phyloP scores from a whole-genome alignment of 2,888 invertebrate genomes.

The Mesorhabditis spiculigera region DNA sequence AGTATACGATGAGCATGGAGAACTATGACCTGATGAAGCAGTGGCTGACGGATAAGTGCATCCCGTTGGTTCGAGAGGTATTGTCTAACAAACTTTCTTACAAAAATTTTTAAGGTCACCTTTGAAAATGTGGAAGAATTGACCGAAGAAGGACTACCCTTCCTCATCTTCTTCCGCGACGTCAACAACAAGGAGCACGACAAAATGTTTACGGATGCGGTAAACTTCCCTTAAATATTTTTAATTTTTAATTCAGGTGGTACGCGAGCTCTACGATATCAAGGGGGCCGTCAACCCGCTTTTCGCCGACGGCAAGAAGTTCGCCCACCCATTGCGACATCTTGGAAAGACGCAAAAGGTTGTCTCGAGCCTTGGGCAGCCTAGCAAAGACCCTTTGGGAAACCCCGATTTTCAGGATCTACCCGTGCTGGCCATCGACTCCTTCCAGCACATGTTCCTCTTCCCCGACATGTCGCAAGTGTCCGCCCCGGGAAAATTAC shows the following conservation, averaged over 20 bases:
- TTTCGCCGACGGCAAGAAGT: slow-evolving; percentile 92
- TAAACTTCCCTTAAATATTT: slow-evolving; percentile 13
- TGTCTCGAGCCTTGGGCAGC: background rate
- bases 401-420: slow-evolving; percentile 68
- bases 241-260: slow-evolving; percentile 66
- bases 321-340: slow-evolving; percentile 95
- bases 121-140: slow-evolving; percentile 91
- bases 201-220: slow-evolving; percentile 75
- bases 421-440: slow-evolving; percentile 94
- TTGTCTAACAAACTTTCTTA: background rate
- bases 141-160: slow-evolving; percentile 81
- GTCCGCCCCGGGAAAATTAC: slow-evolving; percentile 48
- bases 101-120: slow-evolving; percentile 69
- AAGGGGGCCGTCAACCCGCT: slow-evolving; percentile 92
- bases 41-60: slow-evolving; percentile 89
- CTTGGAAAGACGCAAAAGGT: slow-evolving; percentile 78
- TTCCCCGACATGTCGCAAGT: slow-evolving; percentile 76
- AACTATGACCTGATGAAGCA: slow-evolving; percentile 73
- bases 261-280: slow-evolving; percentile 75
- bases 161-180: slow-evolving; percentile 90
- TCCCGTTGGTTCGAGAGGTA: slow-evolving; percentile 86
- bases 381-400: background rate
- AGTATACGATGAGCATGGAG: slow-evolving; percentile 52
- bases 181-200: slow-evolving; percentile 79
- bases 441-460: slow-evolving; percentile 97